Base-by-base conservation (phyloP, 2,888 invertebrate genomes). In the Macrophya annulata region DNA sequence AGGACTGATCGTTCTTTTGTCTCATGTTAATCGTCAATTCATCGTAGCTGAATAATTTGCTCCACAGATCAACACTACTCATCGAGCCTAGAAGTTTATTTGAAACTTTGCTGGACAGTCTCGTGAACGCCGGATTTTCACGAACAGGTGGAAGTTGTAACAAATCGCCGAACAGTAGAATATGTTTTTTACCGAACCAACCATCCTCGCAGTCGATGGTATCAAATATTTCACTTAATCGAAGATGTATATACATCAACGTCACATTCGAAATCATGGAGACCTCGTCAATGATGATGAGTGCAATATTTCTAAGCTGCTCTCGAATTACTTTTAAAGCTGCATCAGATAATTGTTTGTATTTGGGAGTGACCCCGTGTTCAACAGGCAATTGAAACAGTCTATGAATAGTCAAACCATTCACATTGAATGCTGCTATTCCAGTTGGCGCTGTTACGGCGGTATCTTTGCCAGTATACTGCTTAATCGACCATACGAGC, bases 391-490 rank as follows among this genome's bases (percentile, higher is more conserved):
- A 87, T 77, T 91, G 90, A 77, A 91, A 87, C 48, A 90, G 84
- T 84, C 89, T 88, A 81, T 92, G 90, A 45, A 91, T 86, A 71
- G 91, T 92, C 55, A 92, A 86, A 79, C 90, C 91, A 83, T 90
- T 88, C 9, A 92, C 89, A 86, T 90, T 91, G 74, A 90, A 91
- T 62, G 91, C 91, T 68, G 91, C 90, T 31, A 92, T 90, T 72
- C 91, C 91, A 68, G 91, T 91, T 10, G 89, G 90, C 0, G 90
- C 91, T 17, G 88, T 87, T 62, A 90, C 88, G 87, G 88, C 89
- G 17, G 90, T 89, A 87, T 89, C 88, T 87, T 90, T 90, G 15
- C 87, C 85, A n/a, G 89, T 40, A 55, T 84, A 25, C 62, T 86
- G 85, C 74, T 88, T 88, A 37, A 89, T 86, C 89, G 89, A 90